Percentiles rank a stretch among this genome's conserved stretches.
These are phyloP conservation scores for Malachius bipustulatus DNA, from an alignment of 2,888 invertebrate species.

Conservation along the genomic window DNA sequence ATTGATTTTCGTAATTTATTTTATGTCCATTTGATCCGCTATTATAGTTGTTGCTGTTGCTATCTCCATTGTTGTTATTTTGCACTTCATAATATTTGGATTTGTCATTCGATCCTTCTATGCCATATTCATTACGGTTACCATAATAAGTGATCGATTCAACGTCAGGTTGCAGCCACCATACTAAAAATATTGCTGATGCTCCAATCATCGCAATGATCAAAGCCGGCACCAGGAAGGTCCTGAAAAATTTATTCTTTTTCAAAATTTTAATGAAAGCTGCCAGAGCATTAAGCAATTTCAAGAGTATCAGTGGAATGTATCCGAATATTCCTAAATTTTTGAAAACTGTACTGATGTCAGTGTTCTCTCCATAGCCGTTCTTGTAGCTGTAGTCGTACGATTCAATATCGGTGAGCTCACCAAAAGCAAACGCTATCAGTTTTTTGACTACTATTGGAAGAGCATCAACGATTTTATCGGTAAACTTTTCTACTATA, in stretches of 20 bases:
- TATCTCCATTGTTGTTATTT: slow-evolving; percentile 8
- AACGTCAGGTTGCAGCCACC: slow-evolving; percentile 29
- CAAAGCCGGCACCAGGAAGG: slow-evolving; percentile 30
- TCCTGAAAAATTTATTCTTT: slow-evolving; percentile 30
- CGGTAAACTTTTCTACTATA: slow-evolving; percentile 29
- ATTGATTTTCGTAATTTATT: neutral
- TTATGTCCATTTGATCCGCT: too few relatives aligned
- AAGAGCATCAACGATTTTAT: slow-evolving; percentile 27
- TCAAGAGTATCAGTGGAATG: slow-evolving; percentile 30
- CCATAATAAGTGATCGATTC: slow-evolving; percentile 7
- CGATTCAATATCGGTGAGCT: slow-evolving; percentile 14
- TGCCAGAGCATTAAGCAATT: slow-evolving; percentile 26
- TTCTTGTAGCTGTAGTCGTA: slow-evolving; percentile 19
- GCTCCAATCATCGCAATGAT: slow-evolving; percentile 27
- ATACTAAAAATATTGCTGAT: slow-evolving; percentile 30
- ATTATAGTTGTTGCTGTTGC: slow-evolving; percentile 3
- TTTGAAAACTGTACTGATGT: slow-evolving; percentile 21
- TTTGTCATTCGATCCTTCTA: too few relatives aligned
- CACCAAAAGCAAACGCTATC: slow-evolving; percentile 24
- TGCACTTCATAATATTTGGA: too few relatives aligned
- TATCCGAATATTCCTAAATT: slow-evolving; percentile 29
- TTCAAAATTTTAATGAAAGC: slow-evolving; percentile 28
- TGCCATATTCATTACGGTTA: slow-evolving; percentile 6
- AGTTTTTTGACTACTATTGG: slow-evolving; percentile 26
- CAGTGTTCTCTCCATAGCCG: slow-evolving; percentile 13